Conservation (phyloP, 2,797 vertebrate genomes). For the Rhinella marina region DNA sequence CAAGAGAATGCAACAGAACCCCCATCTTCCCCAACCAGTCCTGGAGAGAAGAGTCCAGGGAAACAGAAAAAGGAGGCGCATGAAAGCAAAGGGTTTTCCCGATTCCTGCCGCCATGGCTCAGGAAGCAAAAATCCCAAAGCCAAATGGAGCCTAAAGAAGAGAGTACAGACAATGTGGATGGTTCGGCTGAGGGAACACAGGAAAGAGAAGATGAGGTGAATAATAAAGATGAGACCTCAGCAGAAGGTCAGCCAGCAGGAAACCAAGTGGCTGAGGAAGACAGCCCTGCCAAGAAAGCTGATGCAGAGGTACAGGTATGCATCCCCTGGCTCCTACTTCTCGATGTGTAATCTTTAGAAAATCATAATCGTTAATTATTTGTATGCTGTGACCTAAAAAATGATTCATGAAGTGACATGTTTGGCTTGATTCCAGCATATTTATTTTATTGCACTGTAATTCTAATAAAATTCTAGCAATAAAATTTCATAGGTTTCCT, state of each 20-base stretch:
- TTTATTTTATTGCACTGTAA: not conserved
- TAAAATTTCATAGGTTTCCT: not conserved
- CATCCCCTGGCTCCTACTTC: not conserved
- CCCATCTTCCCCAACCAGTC: slow-evolving; percentile 56
- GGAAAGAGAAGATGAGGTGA: slow-evolving; percentile 73
- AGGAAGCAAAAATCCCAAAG: slow-evolving; percentile 94
- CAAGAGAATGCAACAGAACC: slow-evolving; percentile 68
- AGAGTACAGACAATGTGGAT: slow-evolving; percentile 63
- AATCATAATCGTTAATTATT: no score
- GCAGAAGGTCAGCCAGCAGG: slow-evolving; percentile 64
- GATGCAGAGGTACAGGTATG: slow-evolving; percentile 84
- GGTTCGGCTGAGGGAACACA: slow-evolving; percentile 66
- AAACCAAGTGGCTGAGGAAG: slow-evolving; percentile 64
- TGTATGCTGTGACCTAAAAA: no score
- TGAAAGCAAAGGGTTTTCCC: slow-evolving; percentile 87
- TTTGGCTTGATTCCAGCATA: no score
- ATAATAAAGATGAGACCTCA: slow-evolving; percentile 69
- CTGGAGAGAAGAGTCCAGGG: slow-evolving; percentile 69
- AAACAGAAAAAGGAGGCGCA: slow-evolving; percentile 74
- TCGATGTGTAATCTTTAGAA: not conserved
- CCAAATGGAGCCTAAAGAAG: slow-evolving; percentile 79
- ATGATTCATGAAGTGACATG: no score
- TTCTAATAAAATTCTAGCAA: not conserved
- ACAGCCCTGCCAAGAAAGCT: slow-evolving; percentile 74
- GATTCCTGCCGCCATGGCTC: slow-evolving; percentile 95